Evolutionary conservation across 2,888 invertebrate species (phyloP), one percentile per base, ranked within the genome.

Genomic region (Cloeon dipterum): DNA sequence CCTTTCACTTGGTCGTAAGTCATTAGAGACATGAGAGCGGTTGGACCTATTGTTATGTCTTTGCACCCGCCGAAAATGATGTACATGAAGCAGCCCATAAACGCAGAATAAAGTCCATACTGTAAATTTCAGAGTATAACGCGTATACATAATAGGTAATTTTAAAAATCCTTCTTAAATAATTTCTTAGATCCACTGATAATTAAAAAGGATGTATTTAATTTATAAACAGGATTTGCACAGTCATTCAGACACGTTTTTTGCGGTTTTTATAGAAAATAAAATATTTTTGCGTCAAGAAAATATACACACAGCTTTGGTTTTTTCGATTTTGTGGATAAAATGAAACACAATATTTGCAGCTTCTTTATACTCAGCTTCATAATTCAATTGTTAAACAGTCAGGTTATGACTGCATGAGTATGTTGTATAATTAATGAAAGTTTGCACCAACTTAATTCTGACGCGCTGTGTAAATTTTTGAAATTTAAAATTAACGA

Each of bases 81-180:
- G 59, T 93, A 94, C 29, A 93, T 68, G 54, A 93, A 81, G 50
- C 88, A 88, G 2, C 91, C 89, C 58, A 88, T 70, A 57, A 93
- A 93, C 2, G 91, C 82, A 0, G 89, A 88, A 59, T 93, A 93
- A 35, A 94, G 65, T 3, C 93, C 93, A 60, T 85, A 89, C 85
- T 91, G 65, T 39, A 62, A 59, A 41, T 42, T 40, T 43, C 40
- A 2, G 35, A 23, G 35, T 20, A 8, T 8, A 29, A 17, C 29
- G 20, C 34, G 3, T 20, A 23, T 34, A 16, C 18, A 34, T 14
- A 32, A 8, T 32, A 7, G 14, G 10, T 7, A 8, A 13, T 32
- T 21, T 21, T 21, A 21, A 8, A 21, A 8, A 8, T 21, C 21
- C 3, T 4, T 21, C 17, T 11, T 20, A 7, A 32, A 25, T 34